Conservation (phyloP, 2,113 vertebrate species). For the Anoura caudifer region DNA sequence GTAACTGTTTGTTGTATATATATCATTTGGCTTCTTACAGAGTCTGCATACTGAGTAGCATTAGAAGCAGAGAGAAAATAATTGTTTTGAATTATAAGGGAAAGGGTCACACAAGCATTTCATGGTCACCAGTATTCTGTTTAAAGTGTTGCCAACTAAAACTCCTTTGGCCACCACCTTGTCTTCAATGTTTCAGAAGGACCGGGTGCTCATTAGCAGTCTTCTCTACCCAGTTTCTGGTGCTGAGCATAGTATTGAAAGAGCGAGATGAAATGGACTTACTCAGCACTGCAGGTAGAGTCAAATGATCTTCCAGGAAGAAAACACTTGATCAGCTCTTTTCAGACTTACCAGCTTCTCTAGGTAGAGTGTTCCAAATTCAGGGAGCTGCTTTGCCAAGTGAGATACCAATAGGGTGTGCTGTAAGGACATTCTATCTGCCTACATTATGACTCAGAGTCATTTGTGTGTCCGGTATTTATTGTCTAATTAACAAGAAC, state of each 20-base stretch:
- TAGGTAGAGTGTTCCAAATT: not conserved
- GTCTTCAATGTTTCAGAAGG: not conserved
- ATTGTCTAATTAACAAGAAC: not conserved
- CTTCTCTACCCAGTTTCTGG: not conserved
- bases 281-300: constrained; percentile 4
- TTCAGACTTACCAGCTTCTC: not conserved
- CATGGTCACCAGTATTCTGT: not conserved
- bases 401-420: not conserved
- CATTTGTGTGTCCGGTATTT: not conserved
- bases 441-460: not conserved
- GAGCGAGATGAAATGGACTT: not conserved
- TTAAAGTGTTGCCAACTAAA: not conserved
- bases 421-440: not conserved
- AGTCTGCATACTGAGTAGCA: constrained; percentile 24
- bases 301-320: constrained; percentile 10
- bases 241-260: not conserved
- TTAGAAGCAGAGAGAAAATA: not conserved
- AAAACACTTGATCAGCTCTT: not conserved
- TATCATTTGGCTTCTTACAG: constrained; percentile 1
- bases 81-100: not conserved
- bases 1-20: constrained; percentile 20
- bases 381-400: not conserved
- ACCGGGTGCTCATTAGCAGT: constrained; percentile 26
- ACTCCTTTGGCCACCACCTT: not conserved
- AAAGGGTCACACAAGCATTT: not conserved